Conservation (phyloP, 2,888 invertebrate genomes). For the Heliconius charithonia region DNA sequence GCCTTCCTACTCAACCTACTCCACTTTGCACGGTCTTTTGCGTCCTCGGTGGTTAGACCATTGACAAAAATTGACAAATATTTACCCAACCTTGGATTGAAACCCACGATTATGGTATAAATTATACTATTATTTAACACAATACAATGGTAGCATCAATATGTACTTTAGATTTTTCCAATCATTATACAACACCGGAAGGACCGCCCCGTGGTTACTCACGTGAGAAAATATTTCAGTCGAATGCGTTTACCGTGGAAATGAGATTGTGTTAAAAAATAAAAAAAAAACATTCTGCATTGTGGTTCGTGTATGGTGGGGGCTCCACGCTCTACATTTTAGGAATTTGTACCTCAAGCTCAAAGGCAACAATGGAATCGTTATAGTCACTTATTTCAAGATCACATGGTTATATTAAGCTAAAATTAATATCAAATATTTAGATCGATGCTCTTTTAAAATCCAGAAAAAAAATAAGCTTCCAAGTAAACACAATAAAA, state of each 20-base stretch:
- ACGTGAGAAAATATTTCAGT: constrained; percentile 48
- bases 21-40: no score
- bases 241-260: constrained; percentile 46
- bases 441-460: no score
- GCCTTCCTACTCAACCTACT: no score
- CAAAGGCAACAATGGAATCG: no score
- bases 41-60: no score
- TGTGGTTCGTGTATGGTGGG: background rate
- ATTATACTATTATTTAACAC: background rate
- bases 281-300: constrained; percentile 43
- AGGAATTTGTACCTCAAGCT: background rate
- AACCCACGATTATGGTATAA: background rate
- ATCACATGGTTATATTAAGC: no score
- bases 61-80: no score
- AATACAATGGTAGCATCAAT: background rate
- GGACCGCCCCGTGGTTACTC: constrained; percentile 44
- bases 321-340: background rate
- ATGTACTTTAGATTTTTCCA: constrained; percentile 33
- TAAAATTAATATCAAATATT: no score
- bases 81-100: background rate
- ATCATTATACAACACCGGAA: constrained; percentile 40
- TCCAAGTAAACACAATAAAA: no score
- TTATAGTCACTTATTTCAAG: no score
- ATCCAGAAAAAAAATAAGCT: no score
- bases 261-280: constrained; percentile 49